These are phyloP conservation scores for Pseudachorutes palmiensis DNA, from an alignment of 1,140 invertebrate species.

Conservation along the genomic window DNA sequence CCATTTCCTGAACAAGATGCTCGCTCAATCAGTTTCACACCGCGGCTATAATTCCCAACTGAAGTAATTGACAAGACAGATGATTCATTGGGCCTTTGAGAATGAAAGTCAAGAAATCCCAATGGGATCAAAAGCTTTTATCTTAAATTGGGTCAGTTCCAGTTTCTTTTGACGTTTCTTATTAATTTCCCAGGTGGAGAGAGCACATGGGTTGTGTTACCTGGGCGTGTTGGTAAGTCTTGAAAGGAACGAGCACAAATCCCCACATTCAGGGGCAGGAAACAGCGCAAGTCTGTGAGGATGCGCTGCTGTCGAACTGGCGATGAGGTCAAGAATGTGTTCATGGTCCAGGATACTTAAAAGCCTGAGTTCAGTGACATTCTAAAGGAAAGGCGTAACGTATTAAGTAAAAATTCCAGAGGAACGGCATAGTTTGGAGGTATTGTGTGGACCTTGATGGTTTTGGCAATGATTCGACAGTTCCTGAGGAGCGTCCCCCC, in stretches of 20 bases:
- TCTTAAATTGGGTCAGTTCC: too few species aligned
- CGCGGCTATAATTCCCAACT: too few species aligned
- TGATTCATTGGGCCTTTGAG: too few species aligned
- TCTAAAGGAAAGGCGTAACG: slow-evolving; percentile 20
- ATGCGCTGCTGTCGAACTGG: slow-evolving; percentile 31
- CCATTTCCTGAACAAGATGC: too few species aligned
- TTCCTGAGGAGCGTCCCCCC: slow-evolving; percentile 36
- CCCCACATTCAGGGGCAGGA: slow-evolving; percentile 35
- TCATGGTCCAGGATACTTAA: slow-evolving; percentile 36
- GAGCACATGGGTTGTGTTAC: too few species aligned
- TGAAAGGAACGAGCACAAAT: slow-evolving; percentile 37
- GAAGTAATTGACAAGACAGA: too few species aligned
- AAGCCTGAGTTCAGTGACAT: slow-evolving; percentile 33
- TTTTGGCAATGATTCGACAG: slow-evolving; percentile 38
- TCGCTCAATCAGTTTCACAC: too few species aligned
- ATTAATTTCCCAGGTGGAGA: too few species aligned
- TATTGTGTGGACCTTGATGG: slow-evolving; percentile 38
- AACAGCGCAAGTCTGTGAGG: slow-evolving; percentile 29
- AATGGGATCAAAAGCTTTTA: too few species aligned
- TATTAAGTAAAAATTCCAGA: slow-evolving; percentile 12
- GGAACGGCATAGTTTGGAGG: too few species aligned
- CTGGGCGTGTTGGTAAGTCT: slow-evolving; percentile 37
- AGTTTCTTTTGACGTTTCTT: too few species aligned
- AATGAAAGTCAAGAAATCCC: too few species aligned
- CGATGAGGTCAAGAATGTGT: slow-evolving; percentile 34